Evolutionary conservation across 2,797 vertebrate genomes (phyloP), one percentile per base, ranked within the genome.

Genomic region (Champsocephalus esox): DNA sequence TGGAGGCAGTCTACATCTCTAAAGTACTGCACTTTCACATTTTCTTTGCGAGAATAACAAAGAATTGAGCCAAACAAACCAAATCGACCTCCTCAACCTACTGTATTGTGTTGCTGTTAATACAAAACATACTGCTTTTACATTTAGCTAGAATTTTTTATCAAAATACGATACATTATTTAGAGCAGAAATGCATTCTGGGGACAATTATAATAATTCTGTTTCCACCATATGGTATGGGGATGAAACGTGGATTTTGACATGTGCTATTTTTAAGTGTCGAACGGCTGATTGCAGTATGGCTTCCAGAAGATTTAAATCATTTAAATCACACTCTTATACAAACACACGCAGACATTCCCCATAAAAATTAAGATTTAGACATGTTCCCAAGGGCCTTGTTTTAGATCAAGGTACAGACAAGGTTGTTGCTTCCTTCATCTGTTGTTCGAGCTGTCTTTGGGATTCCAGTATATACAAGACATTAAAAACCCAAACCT

Each of bases 21-120:
- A 70, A 78, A 75, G 80, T 66, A 78, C 21, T 45, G 34, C 48
- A 72, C 66, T 79, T 60, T 74, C 17, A 55, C 49, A 32, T n/a
- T 58, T 57, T 81, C 21, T 28, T 58, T 57, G 19, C 56, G 49
- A 11, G 75, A 76, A 66, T 38, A n/a, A 19, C 32, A 57, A 9
- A 72, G 48, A 24, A 51, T 14, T 19, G 7, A 45, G 41, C 17
- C 43, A 5, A 28, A 55, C 34, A 46, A 63, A 75, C 0, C 16
- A 3, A 24, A 41, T 66, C 57, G 48, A 62, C 32, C 28, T 49
- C 28, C 44, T 24, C 16, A 72, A 41, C 69, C 45, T 38, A 28
- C 13, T n/a, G 21, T 45, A 51, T 72, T 28, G 19, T 45, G 72
- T 54, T 59, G 24, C 41, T 45, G 50, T 52, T 44, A 73, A 59